These are phyloP conservation scores for Conus ventricosus DNA, from an alignment of 1,140 invertebrate genomes.

Conservation along the genomic window DNA sequence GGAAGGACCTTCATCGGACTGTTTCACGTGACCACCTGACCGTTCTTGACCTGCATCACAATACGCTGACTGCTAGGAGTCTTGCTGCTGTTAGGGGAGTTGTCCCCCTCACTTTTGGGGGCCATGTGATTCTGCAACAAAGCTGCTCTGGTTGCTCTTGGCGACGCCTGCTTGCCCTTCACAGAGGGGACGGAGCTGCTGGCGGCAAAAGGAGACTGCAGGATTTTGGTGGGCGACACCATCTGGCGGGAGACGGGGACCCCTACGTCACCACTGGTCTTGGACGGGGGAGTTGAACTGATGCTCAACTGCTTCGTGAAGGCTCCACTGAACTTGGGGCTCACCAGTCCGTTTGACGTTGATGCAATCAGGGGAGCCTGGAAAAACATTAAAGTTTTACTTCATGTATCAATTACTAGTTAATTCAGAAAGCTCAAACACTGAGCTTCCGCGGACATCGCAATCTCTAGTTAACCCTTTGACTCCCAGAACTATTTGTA, in stretches of 20 bases:
- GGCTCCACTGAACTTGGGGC: constrained; percentile 41
- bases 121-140: neutral
- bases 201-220: neutral
- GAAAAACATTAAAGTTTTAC: neutral
- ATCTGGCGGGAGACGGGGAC: constrained; percentile 37
- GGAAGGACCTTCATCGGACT: neutral
- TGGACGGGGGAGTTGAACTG: neutral
- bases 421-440: no score
- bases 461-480: no score
- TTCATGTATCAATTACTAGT: neutral
- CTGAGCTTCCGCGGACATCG: no score
- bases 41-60: constrained; percentile 73
- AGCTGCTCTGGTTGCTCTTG: neutral
- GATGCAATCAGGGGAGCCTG: constrained; percentile 39
- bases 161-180: constrained; percentile 20
- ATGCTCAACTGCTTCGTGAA: constrained; percentile 31
- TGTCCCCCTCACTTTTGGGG: neutral
- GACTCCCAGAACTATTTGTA: no score
- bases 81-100: neutral
- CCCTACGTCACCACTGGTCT: constrained; percentile 36
- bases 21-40: constrained; percentile 65
- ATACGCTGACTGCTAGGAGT: constrained; percentile 61
- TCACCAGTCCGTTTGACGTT: constrained; percentile 18
- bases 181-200: neutral
- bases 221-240: neutral